phyloP scores from a whole-genome alignment of 1,140 invertebrate genomes.

The Camponotus pennsylvanicus region DNA sequence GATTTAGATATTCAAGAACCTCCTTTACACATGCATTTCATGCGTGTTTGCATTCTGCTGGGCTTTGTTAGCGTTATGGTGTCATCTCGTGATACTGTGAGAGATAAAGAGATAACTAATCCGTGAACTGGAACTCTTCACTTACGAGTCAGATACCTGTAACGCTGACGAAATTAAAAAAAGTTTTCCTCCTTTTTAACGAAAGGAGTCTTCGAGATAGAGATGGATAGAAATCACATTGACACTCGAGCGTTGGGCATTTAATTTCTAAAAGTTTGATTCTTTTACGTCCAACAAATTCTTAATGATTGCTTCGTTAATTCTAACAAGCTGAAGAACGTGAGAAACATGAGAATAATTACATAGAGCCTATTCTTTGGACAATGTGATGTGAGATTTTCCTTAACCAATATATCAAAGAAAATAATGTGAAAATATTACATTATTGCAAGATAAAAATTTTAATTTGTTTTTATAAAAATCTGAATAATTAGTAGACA shows the following conservation, averaged over 20 bases:
- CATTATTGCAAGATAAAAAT: background rate
- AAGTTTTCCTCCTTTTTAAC: background rate
- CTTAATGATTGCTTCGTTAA: background rate
- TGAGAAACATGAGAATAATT: background rate
- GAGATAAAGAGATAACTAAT: slow-evolving; percentile 32
- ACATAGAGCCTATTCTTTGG: background rate
- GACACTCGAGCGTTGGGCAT: too few species aligned
- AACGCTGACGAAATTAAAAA: background rate
- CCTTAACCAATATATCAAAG: background rate
- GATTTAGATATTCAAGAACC: background rate
- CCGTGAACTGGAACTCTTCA: background rate
- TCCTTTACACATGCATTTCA: background rate
- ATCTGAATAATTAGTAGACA: background rate
- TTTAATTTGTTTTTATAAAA: background rate
- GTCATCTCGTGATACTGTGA: background rate
- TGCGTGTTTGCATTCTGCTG: background rate
- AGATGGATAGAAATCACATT: background rate
- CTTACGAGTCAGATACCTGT: background rate
- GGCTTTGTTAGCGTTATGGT: background rate
- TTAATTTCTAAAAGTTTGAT: background rate
- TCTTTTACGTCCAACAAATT: background rate
- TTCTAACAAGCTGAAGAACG: background rate
- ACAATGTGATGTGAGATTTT: background rate
- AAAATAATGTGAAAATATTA: background rate
- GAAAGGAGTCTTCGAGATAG: background rate